A percentile compares a stretch with the other conserved stretches of the same genome.
Evolutionary conservation across 2,888 invertebrate genomes (phyloP).

Genomic region (Linnaemya tessellans): DNA sequence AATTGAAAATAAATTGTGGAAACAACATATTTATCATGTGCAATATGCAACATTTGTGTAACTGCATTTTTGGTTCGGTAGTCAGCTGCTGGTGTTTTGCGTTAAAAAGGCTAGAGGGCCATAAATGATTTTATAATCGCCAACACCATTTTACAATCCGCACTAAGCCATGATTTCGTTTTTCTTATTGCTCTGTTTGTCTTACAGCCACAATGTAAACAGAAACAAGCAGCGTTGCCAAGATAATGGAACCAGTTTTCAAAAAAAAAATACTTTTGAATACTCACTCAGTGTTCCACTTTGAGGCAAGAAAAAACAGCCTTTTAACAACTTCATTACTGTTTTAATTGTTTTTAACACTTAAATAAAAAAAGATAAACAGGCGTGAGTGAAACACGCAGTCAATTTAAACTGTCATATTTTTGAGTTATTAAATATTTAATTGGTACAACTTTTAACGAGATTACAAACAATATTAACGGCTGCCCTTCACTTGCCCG

Average conservation of each 20-base stretch:
- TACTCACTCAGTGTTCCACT: not conserved
- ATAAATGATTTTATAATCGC: conserved; percentile 55
- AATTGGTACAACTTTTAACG: conserved; percentile 53
- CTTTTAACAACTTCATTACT: conserved; percentile 56
- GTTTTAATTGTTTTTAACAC: conserved; percentile 62
- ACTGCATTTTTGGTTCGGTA: conserved; percentile 31
- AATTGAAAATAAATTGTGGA: conserved; percentile 28
- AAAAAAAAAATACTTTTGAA: conserved; percentile 25
- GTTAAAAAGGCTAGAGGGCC: conserved; percentile 10
- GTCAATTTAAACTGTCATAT: conserved; percentile 57
- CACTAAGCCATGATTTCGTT: conserved; percentile 53
- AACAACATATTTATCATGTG: conserved; percentile 36
- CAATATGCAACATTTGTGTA: conserved; percentile 45
- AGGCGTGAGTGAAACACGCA: conserved; percentile 13
- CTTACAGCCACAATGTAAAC: conserved; percentile 45
- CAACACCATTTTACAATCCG: conserved; percentile 62
- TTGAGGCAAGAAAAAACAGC: not conserved
- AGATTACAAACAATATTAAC: not conserved
- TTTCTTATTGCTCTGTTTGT: conserved; percentile 3
- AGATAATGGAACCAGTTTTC: conserved; percentile 45
- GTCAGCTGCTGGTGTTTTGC: conserved; percentile 11
- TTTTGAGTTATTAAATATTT: conserved; percentile 71
- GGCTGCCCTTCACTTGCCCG: not conserved
- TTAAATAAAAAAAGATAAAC: conserved; percentile 11
- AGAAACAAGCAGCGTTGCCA: conserved; percentile 34